Evolutionary conservation across 2,888 invertebrate species (phyloP), one percentile per base, ranked within the genome.

Genomic region (Tricholauxania praeusta): DNA sequence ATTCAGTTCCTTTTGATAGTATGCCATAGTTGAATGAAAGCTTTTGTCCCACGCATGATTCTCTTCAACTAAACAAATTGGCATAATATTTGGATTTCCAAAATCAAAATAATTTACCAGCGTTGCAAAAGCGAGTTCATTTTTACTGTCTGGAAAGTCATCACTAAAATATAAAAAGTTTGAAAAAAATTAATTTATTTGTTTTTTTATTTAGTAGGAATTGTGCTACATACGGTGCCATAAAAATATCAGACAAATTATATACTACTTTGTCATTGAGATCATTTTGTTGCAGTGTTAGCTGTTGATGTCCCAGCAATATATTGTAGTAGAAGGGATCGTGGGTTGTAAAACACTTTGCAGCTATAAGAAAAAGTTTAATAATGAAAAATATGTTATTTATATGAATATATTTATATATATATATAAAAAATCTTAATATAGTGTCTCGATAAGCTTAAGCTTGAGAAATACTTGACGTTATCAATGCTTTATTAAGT

Each of bases 71-170:
- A 82, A 57, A 59, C 81, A 81, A 62, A 80, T 74, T 10, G 81
- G 80, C 39, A 39, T 39, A 39, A 39, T 39, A 39, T 17, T 75
- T 77, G 0, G 78, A 22, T 65, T 51, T 1, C 77, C 71, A 22
- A 82, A 77, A 5, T 55, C 70, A 2, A 82, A 77, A 19, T 78
- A 77, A 39, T 82, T 78, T 0, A 77, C 73, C 55, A 81, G 3
- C 8, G 72, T 75, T 17, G 81, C 22, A 53, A 80, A 8, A 1
- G 78, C 79, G 52, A 79, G 49, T 7, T 73, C 72, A 12, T 69
- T 59, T 15, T 17, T 7, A 28, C 48, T 32, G 12, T 17, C 51
- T 32, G 51, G 19, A 57, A 48, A 60, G 19, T 1, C 39, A 53
- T n/a, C 14, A 14, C 55, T 1, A 15, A 52, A 28, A 51, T 47